These are phyloP conservation scores for Drosophila gaucha DNA, from an alignment of 2,888 invertebrate genomes.

Conservation along the genomic window DNA sequence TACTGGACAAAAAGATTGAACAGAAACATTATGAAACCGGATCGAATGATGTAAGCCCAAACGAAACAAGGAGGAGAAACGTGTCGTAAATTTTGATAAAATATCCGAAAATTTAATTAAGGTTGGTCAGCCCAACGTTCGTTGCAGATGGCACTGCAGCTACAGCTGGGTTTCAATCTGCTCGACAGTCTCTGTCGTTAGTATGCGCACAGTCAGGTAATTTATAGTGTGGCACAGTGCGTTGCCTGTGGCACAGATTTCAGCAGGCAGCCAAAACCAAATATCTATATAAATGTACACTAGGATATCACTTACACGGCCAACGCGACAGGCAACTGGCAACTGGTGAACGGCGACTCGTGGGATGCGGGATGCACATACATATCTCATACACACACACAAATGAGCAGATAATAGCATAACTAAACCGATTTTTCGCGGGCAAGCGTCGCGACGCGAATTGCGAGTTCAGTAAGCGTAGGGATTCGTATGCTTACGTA, in stretches of 20 bases:
- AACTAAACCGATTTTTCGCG: conserved; percentile 70
- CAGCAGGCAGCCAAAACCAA: conserved; percentile 33
- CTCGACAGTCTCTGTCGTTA: conserved; percentile 21
- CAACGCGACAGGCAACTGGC: conserved; percentile 26
- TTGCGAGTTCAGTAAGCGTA: conserved; percentile 24
- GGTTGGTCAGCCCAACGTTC: conserved; percentile 21
- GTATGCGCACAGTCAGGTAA: conserved; percentile 39
- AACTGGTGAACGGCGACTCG: conserved; percentile 33
- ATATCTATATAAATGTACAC: conserved; percentile 48
- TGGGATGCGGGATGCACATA: conserved; percentile 8
- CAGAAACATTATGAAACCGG: conserved; percentile 23
- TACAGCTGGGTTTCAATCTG: conserved; percentile 21
- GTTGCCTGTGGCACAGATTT: conserved; percentile 28
- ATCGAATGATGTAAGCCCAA: conserved; percentile 26
- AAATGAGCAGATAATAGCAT: conserved; percentile 52
- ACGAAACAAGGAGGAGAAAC: conserved; percentile 23
- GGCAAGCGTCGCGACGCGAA: conserved; percentile 32
- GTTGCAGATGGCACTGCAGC: conserved; percentile 20
- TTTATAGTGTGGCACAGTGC: conserved; percentile 46
- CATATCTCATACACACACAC: conserved; percentile 6
- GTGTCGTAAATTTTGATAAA: conserved; percentile 68
- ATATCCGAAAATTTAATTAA: conserved; percentile 75
- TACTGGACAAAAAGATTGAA: conserved; percentile 48
- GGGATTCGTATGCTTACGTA: conserved; percentile 30
- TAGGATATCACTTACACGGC: conserved; percentile 68